Base-by-base conservation (phyloP, 1,140 invertebrate genomes). In the Lasaia peninsularis region DNA sequence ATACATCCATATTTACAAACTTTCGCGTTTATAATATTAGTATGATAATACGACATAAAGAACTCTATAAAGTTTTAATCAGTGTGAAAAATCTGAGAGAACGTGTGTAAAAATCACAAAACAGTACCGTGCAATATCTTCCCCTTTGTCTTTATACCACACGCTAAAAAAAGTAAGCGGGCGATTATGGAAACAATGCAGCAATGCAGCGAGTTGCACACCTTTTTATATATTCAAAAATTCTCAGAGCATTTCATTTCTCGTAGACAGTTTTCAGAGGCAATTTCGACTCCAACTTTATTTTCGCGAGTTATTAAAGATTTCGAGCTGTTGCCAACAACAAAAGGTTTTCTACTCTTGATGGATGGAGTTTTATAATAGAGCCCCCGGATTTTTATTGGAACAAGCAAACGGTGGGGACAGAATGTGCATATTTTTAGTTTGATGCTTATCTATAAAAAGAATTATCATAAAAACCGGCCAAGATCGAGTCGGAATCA, bases 121-220 rank as follows among this genome's bases (percentile, higher is more conserved):
- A 44, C 40, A 44, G 20, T 20, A 44, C 40, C 9, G 40, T 21
- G 40, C 40, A 44, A 44, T 44, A 20, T 44, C 40, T 44, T 18
- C 20, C 11, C 40, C 40, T 44, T 44, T 44, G 35, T 53, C 40
- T 60, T 60, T 60, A 50, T 20, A 49, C 48, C 53, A 49, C 51
- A 31, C 37, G 50, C 51, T 60, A 52, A 35, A 60, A 51, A 60
- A 52, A 54, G 56, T 59, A 62, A 68, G 66, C 62, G 66, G 44
- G 31, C 66, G 57, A 65, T 68, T 68, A 62, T 3, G 54, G 56
- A 37, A 62, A 68, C 66, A 68, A 68, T 61, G 59, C 59, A 54
- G 28, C 37, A 53, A 49, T 11, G 14, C 18, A 18, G 18, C 18
- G 35, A 14, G 16, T 9, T 16, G 56, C 48, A 60, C 57, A 54